phyloP scores from a whole-genome alignment of 2,113 vertebrate genomes.

The Atractosteus spatula region DNA sequence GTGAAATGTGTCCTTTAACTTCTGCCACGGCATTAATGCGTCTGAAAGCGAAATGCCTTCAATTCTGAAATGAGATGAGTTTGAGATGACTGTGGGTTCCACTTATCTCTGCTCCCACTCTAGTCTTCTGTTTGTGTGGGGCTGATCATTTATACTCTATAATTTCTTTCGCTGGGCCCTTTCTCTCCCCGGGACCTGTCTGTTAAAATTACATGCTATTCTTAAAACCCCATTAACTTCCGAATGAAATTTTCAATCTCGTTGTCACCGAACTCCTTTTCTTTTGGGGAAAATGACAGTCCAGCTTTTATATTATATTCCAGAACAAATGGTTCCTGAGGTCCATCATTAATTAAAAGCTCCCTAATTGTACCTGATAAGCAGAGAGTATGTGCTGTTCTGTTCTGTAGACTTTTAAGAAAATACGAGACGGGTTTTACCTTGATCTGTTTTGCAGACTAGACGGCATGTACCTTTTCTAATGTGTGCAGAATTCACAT shows the following conservation, averaged over 20 bases:
- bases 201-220: slow-evolving; percentile 10
- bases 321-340: background rate
- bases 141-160: background rate
- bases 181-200: background rate
- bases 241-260: background rate
- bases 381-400: background rate
- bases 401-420: background rate
- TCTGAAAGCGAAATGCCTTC: background rate
- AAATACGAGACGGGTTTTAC: no score
- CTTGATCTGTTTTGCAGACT: no score
- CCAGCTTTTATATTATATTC: background rate
- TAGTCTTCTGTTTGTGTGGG: background rate
- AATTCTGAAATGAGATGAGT: background rate
- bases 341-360: slow-evolving; percentile 12
- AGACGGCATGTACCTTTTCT: no score
- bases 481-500: no score
- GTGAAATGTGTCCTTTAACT: background rate
- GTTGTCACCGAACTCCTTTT: background rate
- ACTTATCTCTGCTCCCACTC: background rate
- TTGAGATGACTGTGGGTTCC: no score
- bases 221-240: slow-evolving; percentile 12
- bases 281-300: background rate
- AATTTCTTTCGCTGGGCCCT: background rate
- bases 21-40: no score
- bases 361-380: background rate